Evolutionary conservation across 2,797 vertebrate genomes (phyloP).

Genomic region (Sebastes ruberrimus): DNA sequence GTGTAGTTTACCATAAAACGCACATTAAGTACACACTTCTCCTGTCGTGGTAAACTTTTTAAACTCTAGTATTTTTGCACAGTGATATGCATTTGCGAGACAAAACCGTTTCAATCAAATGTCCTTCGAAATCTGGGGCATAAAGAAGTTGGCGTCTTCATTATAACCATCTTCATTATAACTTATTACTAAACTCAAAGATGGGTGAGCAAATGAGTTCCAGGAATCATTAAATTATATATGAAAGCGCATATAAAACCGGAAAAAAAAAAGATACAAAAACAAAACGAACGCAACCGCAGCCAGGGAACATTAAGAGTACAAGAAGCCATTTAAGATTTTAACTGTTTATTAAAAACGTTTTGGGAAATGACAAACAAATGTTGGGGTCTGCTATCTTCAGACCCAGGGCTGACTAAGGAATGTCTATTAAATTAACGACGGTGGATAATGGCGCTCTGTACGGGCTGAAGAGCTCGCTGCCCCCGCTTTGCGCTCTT

Average conservation of each 20-base stretch:
- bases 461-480: constrained; percentile 70
- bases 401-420: constrained; percentile 70
- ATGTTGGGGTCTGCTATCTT: constrained; percentile 71
- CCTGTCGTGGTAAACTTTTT: constrained; percentile 27
- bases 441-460: constrained; percentile 78
- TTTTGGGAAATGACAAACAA: constrained; percentile 82
- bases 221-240: constrained; percentile 78
- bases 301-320: constrained; percentile 77
- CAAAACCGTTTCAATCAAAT: constrained; percentile 49
- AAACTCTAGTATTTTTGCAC: constrained; percentile 8
- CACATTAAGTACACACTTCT: constrained; percentile 7
- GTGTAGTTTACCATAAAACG: constrained; percentile 17
- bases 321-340: constrained; percentile 81
- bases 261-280: constrained; percentile 8
- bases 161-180: constrained; percentile 71
- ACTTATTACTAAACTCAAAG: constrained; percentile 75
- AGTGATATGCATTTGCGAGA: constrained; percentile 25
- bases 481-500: constrained; percentile 74
- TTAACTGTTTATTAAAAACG: constrained; percentile 84
- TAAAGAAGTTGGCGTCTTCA: constrained; percentile 63
- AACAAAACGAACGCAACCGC: constrained; percentile 52
- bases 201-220: constrained; percentile 72
- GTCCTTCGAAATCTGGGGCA: constrained; percentile 56
- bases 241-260: constrained; percentile 48
- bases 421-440: constrained; percentile 84